Evolutionary conservation across 2,888 invertebrate species (phyloP), one percentile per base, ranked within the genome.

Genomic region (Pristionchus mayeri): DNA sequence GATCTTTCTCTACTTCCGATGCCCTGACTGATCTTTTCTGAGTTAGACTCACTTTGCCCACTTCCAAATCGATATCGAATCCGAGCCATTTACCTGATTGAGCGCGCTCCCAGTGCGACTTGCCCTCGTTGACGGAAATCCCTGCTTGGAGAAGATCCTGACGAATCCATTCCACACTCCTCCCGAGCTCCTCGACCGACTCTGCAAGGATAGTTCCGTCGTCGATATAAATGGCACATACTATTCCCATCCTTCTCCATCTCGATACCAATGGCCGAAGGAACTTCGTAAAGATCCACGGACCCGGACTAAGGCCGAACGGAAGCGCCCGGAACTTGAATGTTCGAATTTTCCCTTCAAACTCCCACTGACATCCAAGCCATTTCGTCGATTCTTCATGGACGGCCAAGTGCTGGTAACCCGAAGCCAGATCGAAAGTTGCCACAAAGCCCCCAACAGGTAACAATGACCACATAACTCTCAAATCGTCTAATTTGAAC

Each of bases 271-370:
- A 27, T 11, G 76, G 16, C 2, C 76, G 76, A 6, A 76, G 34
- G 11, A 76, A 18, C 18, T 76, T 76, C 2, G 76, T 76, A 27
- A 76, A 76, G 11, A 76, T 13, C 48, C 50, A 76, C 2, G 76
- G 76, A 21, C 34, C 76, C 21, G 18, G 24, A 37, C 27, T 71
- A 21, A 71, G 71, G 18, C 71, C 71, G 71, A 71, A 71, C 6
- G 76, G 76, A 27, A 30, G 40, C n/a, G n/a, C n/a, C n/a, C n/a
- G n/a, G n/a, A n/a, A n/a, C n/a, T n/a, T n/a, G n/a, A n/a, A n/a
- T n/a, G n/a, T n/a, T n/a, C n/a, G n/a, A n/a, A n/a, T n/a, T n/a
- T n/a, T n/a, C n/a, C n/a, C n/a, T n/a, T n/a, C n/a, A n/a, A n/a
- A n/a, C n/a, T n/a, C n/a, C n/a, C n/a, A n/a, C n/a, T n/a, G n/a